A percentile compares a stretch with the other conserved stretches of the same genome.
phyloP scores from a whole-genome alignment of 35 echinoderm and acorn worm species.

The Holothuria glaberrima region DNA sequence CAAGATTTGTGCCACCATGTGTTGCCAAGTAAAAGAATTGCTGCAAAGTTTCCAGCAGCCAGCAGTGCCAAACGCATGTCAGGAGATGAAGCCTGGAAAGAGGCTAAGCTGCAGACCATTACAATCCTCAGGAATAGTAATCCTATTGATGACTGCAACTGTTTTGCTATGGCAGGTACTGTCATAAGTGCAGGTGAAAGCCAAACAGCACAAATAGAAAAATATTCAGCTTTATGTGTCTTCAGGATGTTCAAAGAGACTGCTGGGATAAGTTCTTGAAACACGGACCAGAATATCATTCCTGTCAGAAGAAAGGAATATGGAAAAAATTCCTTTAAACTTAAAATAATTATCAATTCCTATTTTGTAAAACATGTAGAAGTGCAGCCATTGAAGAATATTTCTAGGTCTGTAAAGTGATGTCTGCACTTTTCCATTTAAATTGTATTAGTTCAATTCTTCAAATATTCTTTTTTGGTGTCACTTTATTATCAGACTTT shows the following conservation, averaged over 20 bases:
- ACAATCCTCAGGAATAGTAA: constrained; percentile 75
- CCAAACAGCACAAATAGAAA: constrained; percentile 76
- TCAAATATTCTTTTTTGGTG: no score
- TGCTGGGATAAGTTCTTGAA: constrained; percentile 85
- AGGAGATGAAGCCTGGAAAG: constrained; percentile 84
- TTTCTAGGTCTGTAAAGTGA: no score
- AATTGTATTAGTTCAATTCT: no score
- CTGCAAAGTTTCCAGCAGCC: constrained; percentile 74
- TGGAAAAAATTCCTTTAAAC: background rate
- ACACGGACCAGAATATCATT: constrained; percentile 87
- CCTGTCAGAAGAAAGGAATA: constrained; percentile 72
- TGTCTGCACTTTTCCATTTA: no score
- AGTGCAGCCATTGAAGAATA: no score
- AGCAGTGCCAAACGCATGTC: constrained; percentile 61
- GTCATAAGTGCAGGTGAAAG: constrained; percentile 72
- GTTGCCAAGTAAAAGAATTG: constrained; percentile 67
- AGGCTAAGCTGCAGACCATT: constrained; percentile 65
- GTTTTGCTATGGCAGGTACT: constrained; percentile 27
- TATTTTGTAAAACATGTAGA: no score
- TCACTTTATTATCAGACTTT: no score
- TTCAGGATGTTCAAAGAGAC: constrained; percentile 85
- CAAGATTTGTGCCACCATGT: constrained; percentile 94
- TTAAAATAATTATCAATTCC: no score
- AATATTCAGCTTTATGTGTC: constrained; percentile 80
- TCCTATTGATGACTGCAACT: constrained; percentile 73